Conservation (phyloP, 1,140 invertebrate genomes). For the Armadillidium nasatum region DNA sequence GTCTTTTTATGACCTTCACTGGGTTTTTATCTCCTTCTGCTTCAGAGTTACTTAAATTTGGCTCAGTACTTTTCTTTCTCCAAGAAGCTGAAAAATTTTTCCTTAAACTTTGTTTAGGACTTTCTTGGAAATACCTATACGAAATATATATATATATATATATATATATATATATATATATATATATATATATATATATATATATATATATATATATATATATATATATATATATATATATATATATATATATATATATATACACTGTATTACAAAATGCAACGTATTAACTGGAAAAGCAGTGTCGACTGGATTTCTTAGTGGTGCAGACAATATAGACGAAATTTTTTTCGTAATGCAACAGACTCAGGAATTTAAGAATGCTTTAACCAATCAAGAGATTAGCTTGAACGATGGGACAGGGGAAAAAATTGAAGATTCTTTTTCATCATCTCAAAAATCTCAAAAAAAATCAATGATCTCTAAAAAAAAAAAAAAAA, state of each 20-base stretch:
- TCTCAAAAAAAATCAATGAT: too few relatives aligned
- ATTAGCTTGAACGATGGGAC: neutral
- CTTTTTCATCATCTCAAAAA: too few relatives aligned
- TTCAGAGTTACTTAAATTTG: neutral
- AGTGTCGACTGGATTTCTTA: neutral
- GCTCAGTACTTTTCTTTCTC: neutral
- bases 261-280: too few relatives aligned
- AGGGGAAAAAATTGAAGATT: neutral
- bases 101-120: neutral
- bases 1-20: neutral
- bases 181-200: conserved; percentile 3
- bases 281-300: too few relatives aligned
- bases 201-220: conserved; percentile 22
- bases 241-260: conserved; percentile 6
- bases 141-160: conserved; percentile 18
- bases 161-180: neutral
- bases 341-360: neutral
- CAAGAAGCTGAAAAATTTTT: neutral
- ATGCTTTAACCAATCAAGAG: neutral
- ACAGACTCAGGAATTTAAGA: neutral
- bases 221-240: conserved; percentile 13
- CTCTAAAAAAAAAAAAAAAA: too few relatives aligned
- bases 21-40: neutral
- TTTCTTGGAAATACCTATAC: too few relatives aligned
- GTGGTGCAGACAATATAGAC: neutral